Evolutionary conservation across 2,888 invertebrate species (phyloP), one percentile per base, ranked within the genome.

Genomic region (Hybos culiciformis): DNA sequence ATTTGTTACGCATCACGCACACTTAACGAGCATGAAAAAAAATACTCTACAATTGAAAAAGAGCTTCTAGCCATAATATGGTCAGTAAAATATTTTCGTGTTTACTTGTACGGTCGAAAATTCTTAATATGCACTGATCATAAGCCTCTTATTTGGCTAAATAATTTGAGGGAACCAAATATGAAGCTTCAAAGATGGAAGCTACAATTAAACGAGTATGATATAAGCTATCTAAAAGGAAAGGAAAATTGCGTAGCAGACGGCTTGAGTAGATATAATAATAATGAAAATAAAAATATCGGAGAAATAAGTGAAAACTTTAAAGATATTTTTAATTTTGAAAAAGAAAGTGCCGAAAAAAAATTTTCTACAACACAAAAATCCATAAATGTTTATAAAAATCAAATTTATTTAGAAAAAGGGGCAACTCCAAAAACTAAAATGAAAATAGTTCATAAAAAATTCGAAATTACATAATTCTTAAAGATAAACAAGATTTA

Each of bases 11-110:
- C 42, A 1, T 41, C 32, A 14, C n/a, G 43, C 19, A 47, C 47
- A 1, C 34, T 43, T 2, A 45, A 45, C 15, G 36, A 45, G 7
- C 43, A 45, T 14, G 43, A 47, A 26, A 32, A 3, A 1, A 29
- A n/a, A 2, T 45, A 47, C 9, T 45, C 43, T 3, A 39, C 43
- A 3, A 39, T 45, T 2, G 45, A 45, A 18, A 47, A 45, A 18
- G 43, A 43, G 20, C n/a, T 45, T 5, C 37, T 47, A 1, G 43
- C 45, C 40, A 44, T 44, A 14, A 34, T 44, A 14, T 44, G 39
- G 19, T 9, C 44, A 7, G 40, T 37, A 2, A 40, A 21, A 11
- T 36, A 36, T 18, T 43, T 43, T 36, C 12, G 43, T 3, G 33
- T 36, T 9, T 39, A 43, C n/a, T 15, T 43, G 3, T 43, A 39